Evolutionary conservation across 1,140 invertebrate species (phyloP), one percentile per base, ranked within the genome.

Genomic region (Drusus annulatus): DNA sequence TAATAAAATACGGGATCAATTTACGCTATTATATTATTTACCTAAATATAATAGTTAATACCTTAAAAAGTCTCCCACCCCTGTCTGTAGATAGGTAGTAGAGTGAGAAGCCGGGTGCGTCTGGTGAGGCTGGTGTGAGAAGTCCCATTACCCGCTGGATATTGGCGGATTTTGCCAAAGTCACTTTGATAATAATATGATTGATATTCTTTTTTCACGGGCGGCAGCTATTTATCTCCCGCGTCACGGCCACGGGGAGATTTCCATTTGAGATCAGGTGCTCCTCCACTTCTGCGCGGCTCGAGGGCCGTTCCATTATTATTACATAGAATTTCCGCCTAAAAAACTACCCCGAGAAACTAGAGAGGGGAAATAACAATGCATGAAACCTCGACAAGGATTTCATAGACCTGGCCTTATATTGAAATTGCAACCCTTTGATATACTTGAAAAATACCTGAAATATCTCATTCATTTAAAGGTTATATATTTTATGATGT

Each of bases 121-220:
- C 25, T 15, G 45, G 73, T 52, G 17, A 1, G 10, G 2, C 36
- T 45, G 10, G 68, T 74, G n/a, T 54, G 60, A 77, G 79, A 60
- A 25, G 56, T 60, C 56, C 74, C 78, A 81, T 83, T 81, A 79
- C 80, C 75, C 80, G 76, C 80, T 83, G 74, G 81, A 83, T 83
- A 83, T 83, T 83, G 82, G 82, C 79, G 82, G 69, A 81, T 81
- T 83, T 80, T 81, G 63, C 77, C 76, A 76, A 83, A 83, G 82
- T 83, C 82, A 83, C 80, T 83, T 83, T 81, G 82, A 83, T 83
- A 83, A 81, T 83, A 83, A 81, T 83, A 83, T 83, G 82, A 83
- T 83, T 83, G 82, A 83, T 83, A 83, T 83, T 81, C 82, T 81
- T 81, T 83, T 81, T 83, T 81, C 71, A 54, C 58, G 63, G 54